These are phyloP conservation scores for Aythya baeri DNA, from an alignment of 2,113 vertebrate species.

Conservation along the genomic window DNA sequence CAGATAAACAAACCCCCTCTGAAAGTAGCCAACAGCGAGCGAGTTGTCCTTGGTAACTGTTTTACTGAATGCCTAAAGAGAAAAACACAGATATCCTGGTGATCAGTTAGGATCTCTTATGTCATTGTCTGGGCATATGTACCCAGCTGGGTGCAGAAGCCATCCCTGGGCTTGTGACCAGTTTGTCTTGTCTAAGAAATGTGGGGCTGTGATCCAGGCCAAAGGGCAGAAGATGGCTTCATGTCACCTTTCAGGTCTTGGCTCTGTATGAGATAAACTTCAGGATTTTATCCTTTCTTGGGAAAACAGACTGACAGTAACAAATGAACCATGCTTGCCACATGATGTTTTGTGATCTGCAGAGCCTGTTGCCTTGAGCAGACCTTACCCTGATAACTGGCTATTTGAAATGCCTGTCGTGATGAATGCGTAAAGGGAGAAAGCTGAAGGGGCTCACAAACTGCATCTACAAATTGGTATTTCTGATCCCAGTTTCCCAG, in stretches of 20 bases:
- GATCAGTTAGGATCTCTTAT: background rate
- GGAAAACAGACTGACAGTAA: background rate
- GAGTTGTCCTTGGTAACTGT: slow-evolving; percentile 83
- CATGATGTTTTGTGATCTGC: background rate
- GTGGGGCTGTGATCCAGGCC: accelerated
- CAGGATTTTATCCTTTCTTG: background rate
- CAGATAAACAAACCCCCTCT: slow-evolving; percentile 84
- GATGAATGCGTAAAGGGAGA: background rate
- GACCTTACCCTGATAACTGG: background rate
- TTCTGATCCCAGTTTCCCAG: background rate
- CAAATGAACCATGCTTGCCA: background rate
- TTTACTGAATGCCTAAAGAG: slow-evolving; percentile 80
- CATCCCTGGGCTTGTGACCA: background rate
- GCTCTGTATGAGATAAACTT: background rate
- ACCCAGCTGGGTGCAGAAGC: background rate
- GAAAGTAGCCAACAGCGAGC: slow-evolving; percentile 89
- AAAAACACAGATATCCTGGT: background rate
- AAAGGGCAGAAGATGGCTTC: background rate
- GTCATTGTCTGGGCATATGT: accelerated
- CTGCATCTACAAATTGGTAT: background rate
- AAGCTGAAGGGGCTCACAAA: background rate
- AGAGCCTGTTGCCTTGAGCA: background rate
- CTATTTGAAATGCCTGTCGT: background rate
- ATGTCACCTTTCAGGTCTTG: background rate
- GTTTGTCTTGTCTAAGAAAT: background rate